Percentiles rank a stretch among this genome's conserved stretches.
phyloP scores from a whole-genome alignment of 2,113 vertebrate species.

The Petaurus breviceps region DNA sequence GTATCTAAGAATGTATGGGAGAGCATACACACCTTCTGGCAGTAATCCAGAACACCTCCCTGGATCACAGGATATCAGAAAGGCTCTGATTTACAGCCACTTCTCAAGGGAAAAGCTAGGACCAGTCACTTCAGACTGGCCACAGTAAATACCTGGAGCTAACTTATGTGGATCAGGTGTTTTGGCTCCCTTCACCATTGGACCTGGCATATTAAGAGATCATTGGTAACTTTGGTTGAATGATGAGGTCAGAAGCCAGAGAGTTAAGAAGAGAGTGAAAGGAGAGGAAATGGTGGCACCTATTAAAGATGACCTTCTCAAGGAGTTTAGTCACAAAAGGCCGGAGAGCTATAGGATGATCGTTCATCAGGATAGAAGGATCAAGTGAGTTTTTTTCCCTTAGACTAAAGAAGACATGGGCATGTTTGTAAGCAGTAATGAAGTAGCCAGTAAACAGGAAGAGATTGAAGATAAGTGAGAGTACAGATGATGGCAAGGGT shows the following conservation, averaged over 20 bases:
- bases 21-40: too few relatives aligned
- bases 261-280: background rate
- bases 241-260: background rate
- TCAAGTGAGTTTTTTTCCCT: background rate
- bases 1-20: too few relatives aligned
- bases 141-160: too few relatives aligned
- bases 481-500: background rate
- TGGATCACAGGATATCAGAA: too few relatives aligned
- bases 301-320: background rate
- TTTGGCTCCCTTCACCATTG: too few relatives aligned
- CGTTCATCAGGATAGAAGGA: background rate
- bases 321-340: background rate
- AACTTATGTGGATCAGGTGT: too few relatives aligned
- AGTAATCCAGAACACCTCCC: too few relatives aligned
- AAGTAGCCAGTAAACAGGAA: background rate
- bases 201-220: background rate
- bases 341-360: background rate
- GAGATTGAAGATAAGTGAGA: background rate
- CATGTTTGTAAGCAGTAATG: background rate
- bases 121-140: too few relatives aligned
- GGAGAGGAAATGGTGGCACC: background rate
- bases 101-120: too few relatives aligned
- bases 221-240: background rate
- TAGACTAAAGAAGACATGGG: background rate
- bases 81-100: too few relatives aligned